Base-by-base conservation (phyloP, 2,888 invertebrate species). In the Tetropium fuscum region DNA sequence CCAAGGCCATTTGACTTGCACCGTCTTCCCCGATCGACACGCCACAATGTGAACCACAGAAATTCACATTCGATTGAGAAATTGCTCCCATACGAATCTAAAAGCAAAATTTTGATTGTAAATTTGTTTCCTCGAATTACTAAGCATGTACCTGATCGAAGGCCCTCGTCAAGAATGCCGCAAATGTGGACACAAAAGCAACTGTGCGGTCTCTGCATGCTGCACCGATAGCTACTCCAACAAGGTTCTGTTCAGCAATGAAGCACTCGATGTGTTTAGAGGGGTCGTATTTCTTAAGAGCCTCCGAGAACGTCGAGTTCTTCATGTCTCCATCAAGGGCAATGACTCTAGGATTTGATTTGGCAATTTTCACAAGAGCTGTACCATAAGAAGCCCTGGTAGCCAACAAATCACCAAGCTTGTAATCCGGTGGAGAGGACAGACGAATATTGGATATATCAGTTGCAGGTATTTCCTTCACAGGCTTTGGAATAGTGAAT, bases 1-100 rank as follows among this genome's bases (percentile, higher is more conserved):
- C 99, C n/a, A 99, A 86, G 2, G 96, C 99, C 99, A 99, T 99
- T 85, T 99, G 99, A 55, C 95, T 95, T 11, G 99, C 98, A 0
- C 98, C 98, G 83, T 98, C 98, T 84, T 98, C 98, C 22, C 98
- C 99, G 83, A 99, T 99, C 76, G 96, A 96, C 15, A 98, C 93
- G 36, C 99, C 99, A 82, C 95, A 97, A 84, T 99, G 99, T 0
- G 98, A 98, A 0, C 98, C 98, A 60, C 86, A 95, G 81, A 97
- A 94, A 84, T 98, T 99, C 13, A 95, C 92, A 82, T 99, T 98
- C 16, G 95, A 93, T 85, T 97, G 97, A 27, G 98, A 98, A 80
- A 99, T 97, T 45, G 98, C 99, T 13, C 96, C 99, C 98, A 99
- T 99, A 64, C 99, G 92, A 79, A 99, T 94, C 90, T 92, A 75